Base-by-base conservation (phyloP, 2,797 vertebrate genomes). In the Molothrus ater region DNA sequence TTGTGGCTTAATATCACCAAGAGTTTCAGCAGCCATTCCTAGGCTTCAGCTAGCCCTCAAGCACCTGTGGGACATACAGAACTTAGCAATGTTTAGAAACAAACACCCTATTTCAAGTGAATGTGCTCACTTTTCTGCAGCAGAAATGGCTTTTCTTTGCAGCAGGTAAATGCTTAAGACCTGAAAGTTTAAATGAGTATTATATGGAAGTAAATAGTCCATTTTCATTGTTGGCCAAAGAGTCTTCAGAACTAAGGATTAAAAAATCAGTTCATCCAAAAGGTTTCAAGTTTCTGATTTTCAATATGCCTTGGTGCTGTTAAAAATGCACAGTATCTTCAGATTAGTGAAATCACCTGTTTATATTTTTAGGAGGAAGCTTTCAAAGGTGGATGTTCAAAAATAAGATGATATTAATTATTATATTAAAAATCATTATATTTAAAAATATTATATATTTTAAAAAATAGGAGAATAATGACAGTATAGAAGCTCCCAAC, bases 341-440 rank as follows among this genome's bases (percentile, higher is more conserved):
- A 64, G 53, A 21, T 53, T 60, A 63, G 13, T 0, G 0, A 45
- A 79, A 57, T 56, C 10, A 48, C 4, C n/a, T 56, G 7, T 16
- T 91, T 31, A 5, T 70, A 3, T 38, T 84, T 92, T 68, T 25
- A 66, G 29, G 32, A 69, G 36, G 18, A 50, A 82, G 13, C 25
- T 76, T 68, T 57, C 32, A 45, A 60, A 72, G 6, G 2, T 29
- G 10, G 11, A 11, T 87, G 14, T 54, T 90, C 4, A 82, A 66
- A 91, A 85, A 36, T 12, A 2, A 32, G 7, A 11, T 76, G 29
- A 25, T 42, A 34, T 3, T 63, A 60, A 22, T 8, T 47, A 24
- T 47, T 24, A 47, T 47, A 13, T 47, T 47, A 24, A 47, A 47
- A 47, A 24, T 22, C 22, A 18, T 43, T 43, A 24, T 24, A 47